Evolutionary conservation across 2,888 invertebrate genomes (phyloP).

Genomic region (Ophion ventricosus): DNA sequence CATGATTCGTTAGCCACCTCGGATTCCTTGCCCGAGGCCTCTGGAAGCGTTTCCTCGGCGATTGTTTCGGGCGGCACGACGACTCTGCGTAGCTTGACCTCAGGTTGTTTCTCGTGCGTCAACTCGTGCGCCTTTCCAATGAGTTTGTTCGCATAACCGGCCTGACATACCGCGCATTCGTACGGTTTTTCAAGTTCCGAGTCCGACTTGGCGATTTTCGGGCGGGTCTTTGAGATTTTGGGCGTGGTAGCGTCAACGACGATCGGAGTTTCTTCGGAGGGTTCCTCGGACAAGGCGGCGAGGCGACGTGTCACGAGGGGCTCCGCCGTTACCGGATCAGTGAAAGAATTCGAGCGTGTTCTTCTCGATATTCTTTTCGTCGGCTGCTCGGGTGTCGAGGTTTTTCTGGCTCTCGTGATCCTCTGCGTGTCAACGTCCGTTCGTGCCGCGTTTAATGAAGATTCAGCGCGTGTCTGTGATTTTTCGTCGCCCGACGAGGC

Average conservation of each 20-base stretch:
- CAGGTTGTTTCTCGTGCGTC: constrained; percentile 75
- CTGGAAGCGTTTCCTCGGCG: constrained; percentile 53
- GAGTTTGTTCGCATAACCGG: constrained; percentile 73
- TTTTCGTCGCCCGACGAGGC: not conserved
- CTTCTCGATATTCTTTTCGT: constrained; percentile 9
- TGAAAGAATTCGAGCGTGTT: constrained; percentile 46
- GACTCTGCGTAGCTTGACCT: constrained; percentile 74
- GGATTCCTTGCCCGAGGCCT: constrained; percentile 6
- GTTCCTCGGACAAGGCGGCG: not conserved
- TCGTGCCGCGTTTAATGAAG: not conserved
- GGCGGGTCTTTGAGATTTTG: constrained; percentile 5
- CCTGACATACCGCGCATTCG: constrained; percentile 72
- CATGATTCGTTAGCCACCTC: not conserved
- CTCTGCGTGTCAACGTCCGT: not conserved
- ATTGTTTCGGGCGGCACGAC: constrained; percentile 33
- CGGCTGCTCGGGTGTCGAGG: not conserved
- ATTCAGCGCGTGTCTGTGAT: not conserved
- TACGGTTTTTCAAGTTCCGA: constrained; percentile 59
- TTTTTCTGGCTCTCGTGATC: not conserved
- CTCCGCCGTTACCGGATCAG: constrained; percentile 9
- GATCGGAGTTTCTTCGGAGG: not conserved
- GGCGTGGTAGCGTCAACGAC: not conserved
- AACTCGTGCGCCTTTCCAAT: constrained; percentile 75
- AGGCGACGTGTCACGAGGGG: not conserved
- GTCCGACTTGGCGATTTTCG: constrained; percentile 45